Evolutionary conservation across 2,113 vertebrate genomes (phyloP), one percentile per base, ranked within the genome.

Genomic region (Archilochus colubris): DNA sequence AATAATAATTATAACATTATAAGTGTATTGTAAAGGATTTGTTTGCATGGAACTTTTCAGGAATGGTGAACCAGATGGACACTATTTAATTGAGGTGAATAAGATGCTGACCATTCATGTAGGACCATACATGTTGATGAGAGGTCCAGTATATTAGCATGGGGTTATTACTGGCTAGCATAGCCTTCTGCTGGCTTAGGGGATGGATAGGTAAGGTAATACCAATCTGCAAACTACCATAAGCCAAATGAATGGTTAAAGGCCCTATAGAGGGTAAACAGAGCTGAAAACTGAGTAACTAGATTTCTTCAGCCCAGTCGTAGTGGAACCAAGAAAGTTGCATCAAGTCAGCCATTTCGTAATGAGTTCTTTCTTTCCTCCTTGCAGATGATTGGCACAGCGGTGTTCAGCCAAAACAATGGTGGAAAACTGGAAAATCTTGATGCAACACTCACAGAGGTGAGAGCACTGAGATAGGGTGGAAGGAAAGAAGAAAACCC

Each of bases 301-400:
- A 14, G 7, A 63, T 63, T 55, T 67, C 33, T 57, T 70, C 15
- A 70, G 38, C 31, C 22, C 38, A 31, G 63, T 20, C 55, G 70
- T 68, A 66, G 59, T 19, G 51, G 76, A 83, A 69, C 51, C 46
- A 67, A 63, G 55, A 54, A 70, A 76, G 59, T 24, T 87, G 81
- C 28, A 38, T 44, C 31, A 51, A 92, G 58, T 8, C 48, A 48
- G 31, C 21, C 7, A 53, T 84, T 85, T 79, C 30, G 30, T 1
- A 38, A 27, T 0, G 5, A 76, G 82, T 82, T 82, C 21, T 74
- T 51, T 81, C 43, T 87, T 48, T 44, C 54, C 84, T 44, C 30
- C 46, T 20, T 18, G 4, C 30, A 44, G 25, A 53, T 53, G 50
- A 72, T 10, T 30, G 66, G 24, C 0, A 0, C 17, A n/a, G 40